phyloP scores from a whole-genome alignment of 2,113 vertebrate species.

The Eleginops maclovinus region DNA sequence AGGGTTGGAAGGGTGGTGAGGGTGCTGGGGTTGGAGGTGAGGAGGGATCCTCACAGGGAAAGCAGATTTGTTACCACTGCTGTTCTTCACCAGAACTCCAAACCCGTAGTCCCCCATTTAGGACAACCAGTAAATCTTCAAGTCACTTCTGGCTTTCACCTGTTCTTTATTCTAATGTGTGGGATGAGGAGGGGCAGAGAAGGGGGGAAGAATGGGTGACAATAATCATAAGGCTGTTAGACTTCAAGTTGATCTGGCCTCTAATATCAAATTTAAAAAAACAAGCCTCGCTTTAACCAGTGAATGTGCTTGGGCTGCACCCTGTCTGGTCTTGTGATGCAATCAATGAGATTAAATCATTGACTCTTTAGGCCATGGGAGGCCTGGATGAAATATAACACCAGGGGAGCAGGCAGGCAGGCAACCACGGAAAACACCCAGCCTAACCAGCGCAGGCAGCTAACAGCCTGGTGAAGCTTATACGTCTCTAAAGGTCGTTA shows the following conservation, averaged over 20 bases:
- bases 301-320: conserved; percentile 66
- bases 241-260: conserved; percentile 50
- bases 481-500: conserved; percentile 80
- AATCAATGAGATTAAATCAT: conserved; percentile 79
- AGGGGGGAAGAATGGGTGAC: neutral
- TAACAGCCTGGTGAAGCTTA: conserved; percentile 62
- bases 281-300: conserved; percentile 46
- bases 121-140: conserved; percentile 80
- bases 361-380: conserved; percentile 68
- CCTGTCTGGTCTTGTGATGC: conserved; percentile 77
- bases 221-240: conserved; percentile 39
- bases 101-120: conserved; percentile 99
- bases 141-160: conserved; percentile 74
- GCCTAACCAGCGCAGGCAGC: conserved; percentile 53
- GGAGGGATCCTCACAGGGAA: conserved; percentile 98
- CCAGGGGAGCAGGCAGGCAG: conserved; percentile 49
- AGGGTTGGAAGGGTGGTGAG: conserved; percentile 92
- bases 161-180: conserved; percentile 74
- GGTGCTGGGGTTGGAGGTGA: conserved; percentile 96
- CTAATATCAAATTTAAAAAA: conserved; percentile 13
- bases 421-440: conserved; percentile 67
- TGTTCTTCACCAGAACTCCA: conserved; percentile 99
- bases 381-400: conserved; percentile 72
- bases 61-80: conserved; percentile 96
- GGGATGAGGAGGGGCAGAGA: neutral